phyloP scores from a whole-genome alignment of 2,888 invertebrate genomes.

The Tiliacea citrago region DNA sequence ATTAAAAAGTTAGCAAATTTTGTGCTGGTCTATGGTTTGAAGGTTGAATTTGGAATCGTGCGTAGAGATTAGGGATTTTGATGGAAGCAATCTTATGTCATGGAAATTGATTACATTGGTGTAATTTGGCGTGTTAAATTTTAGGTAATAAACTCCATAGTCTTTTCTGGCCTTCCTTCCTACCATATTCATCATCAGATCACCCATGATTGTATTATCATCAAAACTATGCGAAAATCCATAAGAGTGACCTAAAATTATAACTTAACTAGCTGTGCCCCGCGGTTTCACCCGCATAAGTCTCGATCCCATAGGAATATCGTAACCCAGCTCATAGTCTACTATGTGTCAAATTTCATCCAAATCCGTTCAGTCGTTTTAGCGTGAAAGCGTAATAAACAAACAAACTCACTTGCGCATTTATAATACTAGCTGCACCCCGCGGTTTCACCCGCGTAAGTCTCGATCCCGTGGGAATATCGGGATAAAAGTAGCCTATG shows the following conservation, averaged over 20 bases:
- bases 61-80: background rate
- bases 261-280: background rate
- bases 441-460: no score
- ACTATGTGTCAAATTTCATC: no score
- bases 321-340: no score
- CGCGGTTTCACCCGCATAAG: no score
- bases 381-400: no score
- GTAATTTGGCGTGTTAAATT: background rate
- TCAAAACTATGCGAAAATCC: background rate
- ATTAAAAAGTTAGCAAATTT: background rate
- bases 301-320: no score
- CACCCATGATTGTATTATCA: background rate
- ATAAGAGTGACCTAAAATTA: background rate
- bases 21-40: slow-evolving; percentile 17
- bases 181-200: background rate
- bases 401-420: no score
- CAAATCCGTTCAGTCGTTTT: no score
- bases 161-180: background rate
- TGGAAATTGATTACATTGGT: background rate
- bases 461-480: no score
- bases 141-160: background rate
- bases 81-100: background rate
- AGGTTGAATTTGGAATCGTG: slow-evolving; percentile 2
- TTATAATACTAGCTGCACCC: no score
- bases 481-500: no score